Base-by-base conservation (phyloP, 2,888 invertebrate genomes). In the Meloe dianella region DNA sequence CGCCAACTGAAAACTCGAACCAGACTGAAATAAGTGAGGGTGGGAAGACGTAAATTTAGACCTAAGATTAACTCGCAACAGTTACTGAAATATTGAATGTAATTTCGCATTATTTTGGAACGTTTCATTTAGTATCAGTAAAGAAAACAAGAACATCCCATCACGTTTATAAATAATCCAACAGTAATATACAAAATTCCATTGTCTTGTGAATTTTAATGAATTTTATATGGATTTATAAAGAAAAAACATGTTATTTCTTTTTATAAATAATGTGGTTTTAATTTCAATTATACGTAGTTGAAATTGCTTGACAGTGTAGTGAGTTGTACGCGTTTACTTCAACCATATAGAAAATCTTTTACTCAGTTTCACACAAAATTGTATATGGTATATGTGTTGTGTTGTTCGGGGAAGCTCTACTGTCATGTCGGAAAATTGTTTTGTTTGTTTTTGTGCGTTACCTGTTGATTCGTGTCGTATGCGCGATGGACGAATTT, bases 41-140 rank as follows among this genome's bases (percentile, higher is more conserved):
- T 82, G 82, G 82, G 82, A 81, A 78, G 78, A 80, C 78, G 81
- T 81, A 80, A 81, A 80, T 80, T 81, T 81, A 80, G 81, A 81
- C 79, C n/a, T 79, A 77, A 77, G 79, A 80, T 79, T 81, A 80
- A 80, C 80, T 79, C 79, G 80, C 79, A 76, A 80, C 80, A 77
- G 77, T 79, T 77, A 79, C 78, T 78, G 79, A 78, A 80, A 79
- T 79, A 79, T 80, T 80, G 79, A 79, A 80, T 80, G 80, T 78
- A 79, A 80, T 76, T 79, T 79, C 79, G 78, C 79, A 80, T 80
- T 80, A 80, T 80, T 79, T 76, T 75, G 75, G 74, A 76, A 69
- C 76, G 77, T 77, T 76, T 77, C 78, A 77, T 76, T 74, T 73
- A 70, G 73, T 74, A 72, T 75, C 73, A 24, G 73, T 71, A 72